Evolutionary conservation across 2,797 vertebrate species (phyloP), one percentile per base, ranked within the genome.

Genomic region (Myotis findleyi): DNA sequence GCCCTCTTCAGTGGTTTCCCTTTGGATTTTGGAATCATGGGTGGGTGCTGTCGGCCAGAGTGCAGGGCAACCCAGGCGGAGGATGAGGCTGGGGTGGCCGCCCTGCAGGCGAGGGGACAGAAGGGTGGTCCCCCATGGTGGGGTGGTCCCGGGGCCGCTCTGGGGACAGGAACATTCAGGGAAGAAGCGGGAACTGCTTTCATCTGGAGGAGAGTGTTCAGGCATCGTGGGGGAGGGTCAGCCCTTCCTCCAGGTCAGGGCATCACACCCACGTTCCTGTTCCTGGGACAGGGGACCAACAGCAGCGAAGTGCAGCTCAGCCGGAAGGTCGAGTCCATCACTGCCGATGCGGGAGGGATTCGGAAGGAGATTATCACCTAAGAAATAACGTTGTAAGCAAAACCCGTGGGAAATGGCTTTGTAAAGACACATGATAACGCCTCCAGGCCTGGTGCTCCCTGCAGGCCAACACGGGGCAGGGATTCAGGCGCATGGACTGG

Each of bases 201-300:
- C 36, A 14, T 41, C 1, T 47, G 36, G 27, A 73, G 36, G 64
- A 71, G 36, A 5, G 20, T 6, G n/a, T 0, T 62, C 21, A 93
- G 62, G 62, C 75, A 41, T 49, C 0, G 1, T 27, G 12, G 38
- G 1, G 1, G 9, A 21, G 4, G 18, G 18, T 3, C 7, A 23
- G 0, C 1, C 71, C n/a, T 91, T 87, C 20, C 13, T 77, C 16
- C 27, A 59, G 16, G 6, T 47, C 21, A 23, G 62, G 51, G 21
- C 80, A 27, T 14, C 20, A 27, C 36, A 30, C 0, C 0, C 0
- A 1, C 21, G 4, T 62, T 68, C 36, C 9, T 2, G 44, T 9
- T 47, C 6, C 9, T n/a, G 11, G 25, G 53, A 69, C 38, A 71
- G 17, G 38, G 10, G 82, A 84, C 2, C 41, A 9, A 69, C 20